These are phyloP conservation scores for Trissonchulus latispiculum DNA, from an alignment of 2,888 invertebrate species.

Conservation along the genomic window DNA sequence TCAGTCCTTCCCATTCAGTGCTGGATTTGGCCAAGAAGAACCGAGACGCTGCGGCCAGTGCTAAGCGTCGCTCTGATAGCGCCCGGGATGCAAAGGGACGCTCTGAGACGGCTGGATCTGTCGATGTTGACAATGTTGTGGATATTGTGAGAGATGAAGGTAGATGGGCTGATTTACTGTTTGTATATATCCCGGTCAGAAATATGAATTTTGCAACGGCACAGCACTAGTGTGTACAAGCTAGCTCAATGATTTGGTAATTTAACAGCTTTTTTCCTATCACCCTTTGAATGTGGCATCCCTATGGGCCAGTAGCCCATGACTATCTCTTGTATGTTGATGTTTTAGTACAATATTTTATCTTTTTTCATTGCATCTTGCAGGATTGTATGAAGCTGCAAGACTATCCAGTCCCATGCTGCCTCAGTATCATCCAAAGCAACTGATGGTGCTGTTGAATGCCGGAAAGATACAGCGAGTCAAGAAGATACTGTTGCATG, in stretches of 20 bases:
- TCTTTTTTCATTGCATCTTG: too few species aligned
- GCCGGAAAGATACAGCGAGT: constrained; percentile 96
- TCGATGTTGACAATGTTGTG: constrained; percentile 13
- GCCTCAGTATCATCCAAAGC: constrained; percentile 98
- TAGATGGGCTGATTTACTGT: too few species aligned
- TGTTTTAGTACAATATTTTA: too few species aligned
- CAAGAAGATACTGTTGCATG: constrained; percentile 90
- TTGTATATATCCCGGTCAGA: too few species aligned
- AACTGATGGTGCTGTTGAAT: constrained; percentile 92
- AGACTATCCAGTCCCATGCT: constrained; percentile 91
- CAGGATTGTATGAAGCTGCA: constrained; percentile 82
- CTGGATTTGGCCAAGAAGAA: constrained; percentile 32
- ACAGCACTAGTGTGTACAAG: too few species aligned
- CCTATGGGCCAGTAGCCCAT: too few species aligned
- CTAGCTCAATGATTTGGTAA: too few species aligned
- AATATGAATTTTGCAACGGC: too few species aligned
- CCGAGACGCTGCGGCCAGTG: background rate
- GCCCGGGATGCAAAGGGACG: background rate
- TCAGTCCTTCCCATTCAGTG: constrained; percentile 38
- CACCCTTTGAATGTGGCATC: too few species aligned
- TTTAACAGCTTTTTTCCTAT: too few species aligned
- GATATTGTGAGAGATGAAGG: constrained; percentile 20
- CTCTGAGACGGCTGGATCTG: background rate
- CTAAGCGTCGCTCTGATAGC: background rate
- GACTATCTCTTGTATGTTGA: too few species aligned